These are phyloP conservation scores for Luperina testacea DNA, from an alignment of 2,888 invertebrate genomes.

Conservation along the genomic window DNA sequence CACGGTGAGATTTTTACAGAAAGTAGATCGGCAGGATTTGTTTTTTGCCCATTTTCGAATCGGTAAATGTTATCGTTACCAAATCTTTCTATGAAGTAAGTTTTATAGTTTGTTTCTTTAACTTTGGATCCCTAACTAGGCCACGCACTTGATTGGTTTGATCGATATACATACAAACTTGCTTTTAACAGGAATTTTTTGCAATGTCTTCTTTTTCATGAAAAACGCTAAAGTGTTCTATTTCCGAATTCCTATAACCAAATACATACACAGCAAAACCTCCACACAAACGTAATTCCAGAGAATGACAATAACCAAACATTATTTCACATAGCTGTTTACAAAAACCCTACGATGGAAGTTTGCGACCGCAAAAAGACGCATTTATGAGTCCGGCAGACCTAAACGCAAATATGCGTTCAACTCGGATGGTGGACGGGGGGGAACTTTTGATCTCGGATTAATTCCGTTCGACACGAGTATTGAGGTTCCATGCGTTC, in stretches of 20 bases:
- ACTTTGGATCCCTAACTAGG: background rate
- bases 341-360: slow-evolving; percentile 38
- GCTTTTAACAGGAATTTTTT: background rate
- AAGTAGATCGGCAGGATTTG: background rate
- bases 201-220: background rate
- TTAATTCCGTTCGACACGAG: slow-evolving; percentile 69
- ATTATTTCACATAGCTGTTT: slow-evolving; percentile 51
- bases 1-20: no score
- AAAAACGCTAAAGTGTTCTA: background rate
- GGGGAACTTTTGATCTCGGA: slow-evolving; percentile 74
- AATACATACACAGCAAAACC: background rate
- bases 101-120: background rate
- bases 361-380: slow-evolving; percentile 61
- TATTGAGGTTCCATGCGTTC: slow-evolving; percentile 31
- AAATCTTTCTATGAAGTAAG: background rate
- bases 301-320: slow-evolving; percentile 4
- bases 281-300: slow-evolving; percentile 12
- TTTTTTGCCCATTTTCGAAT: slow-evolving; percentile 5
- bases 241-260: background rate
- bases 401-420: slow-evolving; percentile 70
- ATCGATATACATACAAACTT: background rate
- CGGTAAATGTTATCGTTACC: background rate
- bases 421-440: slow-evolving; percentile 46
- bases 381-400: slow-evolving; percentile 63
- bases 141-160: background rate